phyloP scores from a whole-genome alignment of 2,113 vertebrate genomes.

The Spilogale gracilis region DNA sequence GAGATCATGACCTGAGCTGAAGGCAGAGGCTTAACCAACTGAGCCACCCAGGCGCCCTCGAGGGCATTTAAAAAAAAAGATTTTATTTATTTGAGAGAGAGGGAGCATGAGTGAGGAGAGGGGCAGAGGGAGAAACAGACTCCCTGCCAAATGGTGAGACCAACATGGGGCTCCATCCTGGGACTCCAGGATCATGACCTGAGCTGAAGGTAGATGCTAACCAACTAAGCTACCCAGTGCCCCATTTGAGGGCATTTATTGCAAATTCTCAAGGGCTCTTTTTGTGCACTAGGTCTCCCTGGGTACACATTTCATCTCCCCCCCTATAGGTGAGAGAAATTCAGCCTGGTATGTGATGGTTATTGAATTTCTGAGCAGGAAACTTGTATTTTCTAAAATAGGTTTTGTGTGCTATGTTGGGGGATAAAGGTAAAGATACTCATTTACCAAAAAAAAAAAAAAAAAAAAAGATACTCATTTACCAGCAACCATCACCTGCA shows the following conservation, averaged over 20 bases:
- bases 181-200: neutral
- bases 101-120: neutral
- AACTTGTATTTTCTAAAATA: slow-evolving; percentile 54
- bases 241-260: neutral
- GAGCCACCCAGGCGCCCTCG: no score
- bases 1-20: no score
- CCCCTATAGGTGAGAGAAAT: slow-evolving; percentile 19
- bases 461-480: slow-evolving; percentile 17
- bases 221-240: neutral
- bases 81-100: neutral
- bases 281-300: neutral
- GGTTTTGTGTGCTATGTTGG: neutral
- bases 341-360: neutral
- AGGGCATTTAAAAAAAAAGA: no score
- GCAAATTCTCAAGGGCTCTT: neutral
- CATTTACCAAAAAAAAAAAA: no score
- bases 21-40: no score
- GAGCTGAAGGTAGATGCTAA: no score
- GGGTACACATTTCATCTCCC: neutral
- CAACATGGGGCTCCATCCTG: neutral
- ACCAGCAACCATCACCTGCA: neutral
- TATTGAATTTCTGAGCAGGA: slow-evolving; percentile 56
- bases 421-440: neutral
- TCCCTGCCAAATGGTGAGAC: neutral
- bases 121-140: neutral